Evolutionary conservation across 2,888 invertebrate species (phyloP), one percentile per base, ranked within the genome.

Genomic region (Archips crataeganus): DNA sequence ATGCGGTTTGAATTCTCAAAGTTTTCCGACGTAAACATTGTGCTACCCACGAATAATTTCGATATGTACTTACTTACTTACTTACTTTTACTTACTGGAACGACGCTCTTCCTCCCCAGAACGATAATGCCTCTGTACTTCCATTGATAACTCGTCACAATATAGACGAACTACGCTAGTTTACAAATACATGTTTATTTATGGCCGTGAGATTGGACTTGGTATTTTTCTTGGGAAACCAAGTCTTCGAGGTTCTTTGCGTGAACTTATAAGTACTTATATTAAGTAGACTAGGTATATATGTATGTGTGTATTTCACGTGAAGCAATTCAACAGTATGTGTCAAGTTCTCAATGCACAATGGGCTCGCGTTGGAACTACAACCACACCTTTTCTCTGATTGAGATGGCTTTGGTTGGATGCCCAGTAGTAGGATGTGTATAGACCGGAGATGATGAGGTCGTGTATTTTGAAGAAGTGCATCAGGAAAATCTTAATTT

Each of bases 21-120:
- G 80, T 85, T 87, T 83, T 78, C 82, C 84, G 84, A 84, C 87
- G 83, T 77, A 85, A 87, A 85, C 84, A 85, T 82, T 79, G 79
- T 75, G 45, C 60, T 77, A 76, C 62, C 78, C 76, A 80, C 81
- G 78, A 73, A 79, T 77, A 75, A 79, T 78, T 75, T 74, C 77
- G 39, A 68, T 63, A 42, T 63, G 57, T 64, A 66, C 63, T 32
- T 57, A 57, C 57, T 32, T 57, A 57, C 57, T 32, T 57, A 57
- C 57, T 51, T 51, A 51, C 15, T 70, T 67, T 64, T 67, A 66
- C 67, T 72, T 73, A 74, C 69, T 9, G 69, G 51, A 74, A 69
- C 51, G 49, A 65, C 60, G 51, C 15, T 69, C 8, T 60, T 69
- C 63, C 68, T 32, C 47, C 45, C 42, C 34, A 54, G 39, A 60